Conservation (phyloP, 2,797 vertebrate species). For the Labroides dimidiatus region DNA sequence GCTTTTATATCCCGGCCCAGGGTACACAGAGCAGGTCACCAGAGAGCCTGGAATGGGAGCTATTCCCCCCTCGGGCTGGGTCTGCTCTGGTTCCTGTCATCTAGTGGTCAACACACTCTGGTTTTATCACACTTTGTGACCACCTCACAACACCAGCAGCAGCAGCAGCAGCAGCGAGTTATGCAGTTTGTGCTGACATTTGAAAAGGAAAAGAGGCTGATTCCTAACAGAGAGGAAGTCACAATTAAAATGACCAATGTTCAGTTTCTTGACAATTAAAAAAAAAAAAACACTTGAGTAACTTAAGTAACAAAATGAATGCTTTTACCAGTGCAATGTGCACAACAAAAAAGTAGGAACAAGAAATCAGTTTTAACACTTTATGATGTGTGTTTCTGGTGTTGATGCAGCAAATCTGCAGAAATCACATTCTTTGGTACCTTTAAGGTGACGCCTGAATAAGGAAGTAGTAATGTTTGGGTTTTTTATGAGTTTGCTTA, state of each 20-base stretch:
- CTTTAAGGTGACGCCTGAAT: neutral
- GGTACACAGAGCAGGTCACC: constrained; percentile 83
- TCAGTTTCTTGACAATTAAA: neutral
- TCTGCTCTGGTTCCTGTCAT: constrained; percentile 71
- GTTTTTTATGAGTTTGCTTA: neutral
- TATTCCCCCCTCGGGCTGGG: constrained; percentile 85
- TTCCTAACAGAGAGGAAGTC: neutral
- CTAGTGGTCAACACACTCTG: constrained; percentile 21
- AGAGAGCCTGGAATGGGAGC: constrained; percentile 85
- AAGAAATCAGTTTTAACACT: neutral
- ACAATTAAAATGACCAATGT: neutral
- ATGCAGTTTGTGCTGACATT: neutral
- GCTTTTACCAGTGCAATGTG: neutral
- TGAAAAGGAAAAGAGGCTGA: neutral
- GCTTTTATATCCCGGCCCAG: constrained; percentile 64
- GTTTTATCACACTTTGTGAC: constrained; percentile 39
- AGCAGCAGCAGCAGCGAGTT: neutral
- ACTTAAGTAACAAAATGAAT: neutral
- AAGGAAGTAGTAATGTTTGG: neutral
- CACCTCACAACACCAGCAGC: constrained; percentile 8
- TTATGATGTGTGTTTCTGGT: neutral
- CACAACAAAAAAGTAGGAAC: neutral
- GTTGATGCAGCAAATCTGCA: neutral
- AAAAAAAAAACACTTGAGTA: too few relatives aligned
- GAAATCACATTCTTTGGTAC: neutral